Percentiles rank a stretch among this genome's conserved stretches.
Evolutionary conservation across 2,888 invertebrate genomes (phyloP).

Genomic region (Leistus spinibarbis): DNA sequence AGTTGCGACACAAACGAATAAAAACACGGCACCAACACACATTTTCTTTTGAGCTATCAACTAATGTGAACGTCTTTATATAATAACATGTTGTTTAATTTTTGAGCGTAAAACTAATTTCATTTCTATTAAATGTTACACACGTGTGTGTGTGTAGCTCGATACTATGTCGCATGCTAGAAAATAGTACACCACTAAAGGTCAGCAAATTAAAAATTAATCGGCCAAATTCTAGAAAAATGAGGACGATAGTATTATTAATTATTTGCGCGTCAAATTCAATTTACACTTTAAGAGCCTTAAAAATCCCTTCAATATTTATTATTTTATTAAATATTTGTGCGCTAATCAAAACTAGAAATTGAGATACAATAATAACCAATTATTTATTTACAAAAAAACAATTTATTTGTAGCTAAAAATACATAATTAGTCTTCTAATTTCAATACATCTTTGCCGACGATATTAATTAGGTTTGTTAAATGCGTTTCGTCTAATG

Average conservation of each 20-base stretch:
- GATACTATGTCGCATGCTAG: conserved; percentile 7
- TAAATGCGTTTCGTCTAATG: conserved; percentile 60
- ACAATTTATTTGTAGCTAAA: neutral
- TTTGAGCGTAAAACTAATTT: conserved; percentile 7
- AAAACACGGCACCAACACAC: neutral
- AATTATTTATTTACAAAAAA: neutral
- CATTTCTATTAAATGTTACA: conserved; percentile 16
- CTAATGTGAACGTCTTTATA: conserved; percentile 14
- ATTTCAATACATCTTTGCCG: conserved; percentile 52
- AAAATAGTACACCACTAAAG: conserved; percentile 21
- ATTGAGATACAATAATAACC: neutral
- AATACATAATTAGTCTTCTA: conserved; percentile 8
- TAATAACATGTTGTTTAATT: conserved; percentile 11
- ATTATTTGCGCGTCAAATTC: too few species aligned
- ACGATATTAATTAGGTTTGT: conserved; percentile 59
- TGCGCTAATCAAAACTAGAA: neutral
- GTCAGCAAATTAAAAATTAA: conserved; percentile 33
- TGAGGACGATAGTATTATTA: too few species aligned
- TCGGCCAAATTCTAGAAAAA: conserved; percentile 17
- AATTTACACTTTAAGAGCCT: too few species aligned
- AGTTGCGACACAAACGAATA: conserved; percentile 46
- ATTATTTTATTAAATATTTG: neutral
- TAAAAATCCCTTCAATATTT: too few species aligned
- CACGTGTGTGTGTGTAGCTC: neutral
- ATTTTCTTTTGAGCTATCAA: conserved; percentile 16